phyloP scores from a whole-genome alignment of 2,888 invertebrate genomes.

The Leucania comma region DNA sequence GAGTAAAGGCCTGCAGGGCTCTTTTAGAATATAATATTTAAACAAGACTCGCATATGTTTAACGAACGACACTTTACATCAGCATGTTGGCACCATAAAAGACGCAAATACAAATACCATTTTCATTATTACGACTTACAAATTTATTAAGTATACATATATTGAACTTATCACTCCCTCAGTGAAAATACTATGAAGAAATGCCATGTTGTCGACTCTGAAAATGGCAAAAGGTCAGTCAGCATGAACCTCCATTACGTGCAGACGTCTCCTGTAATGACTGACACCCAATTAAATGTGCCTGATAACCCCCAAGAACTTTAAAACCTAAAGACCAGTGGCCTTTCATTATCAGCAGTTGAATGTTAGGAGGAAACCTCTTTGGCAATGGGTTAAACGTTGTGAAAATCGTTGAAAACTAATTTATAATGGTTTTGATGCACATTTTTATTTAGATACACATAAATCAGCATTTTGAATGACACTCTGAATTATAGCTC shows the following conservation, averaged over 20 bases:
- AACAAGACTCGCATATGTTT: not conserved
- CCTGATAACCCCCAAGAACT: constrained; percentile 54
- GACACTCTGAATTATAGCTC: not conserved
- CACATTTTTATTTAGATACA: not conserved
- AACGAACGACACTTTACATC: not conserved
- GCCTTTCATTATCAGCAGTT: constrained; percentile 44
- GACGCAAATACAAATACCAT: not conserved
- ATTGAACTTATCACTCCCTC: constrained; percentile 51
- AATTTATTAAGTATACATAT: constrained; percentile 28
- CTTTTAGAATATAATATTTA: not conserved
- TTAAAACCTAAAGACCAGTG: constrained; percentile 38
- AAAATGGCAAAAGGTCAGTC: constrained; percentile 59
- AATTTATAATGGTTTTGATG: not conserved
- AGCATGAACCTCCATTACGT: constrained; percentile 32
- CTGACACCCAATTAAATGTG: constrained; percentile 57
- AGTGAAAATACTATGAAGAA: constrained; percentile 58
- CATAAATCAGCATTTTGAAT: not conserved
- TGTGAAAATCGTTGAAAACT: not conserved
- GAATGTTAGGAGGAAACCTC: constrained; percentile 36
- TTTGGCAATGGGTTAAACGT: constrained; percentile 16
- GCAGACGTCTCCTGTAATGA: constrained; percentile 48
- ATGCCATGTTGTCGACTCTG: constrained; percentile 34
- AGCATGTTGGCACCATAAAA: not conserved
- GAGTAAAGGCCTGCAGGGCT: too few species aligned
- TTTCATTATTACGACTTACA: not conserved